Percentiles rank a stretch among this genome's conserved stretches.
Conservation (phyloP, 2,113 vertebrate genomes). For the Pelusios castaneus region DNA sequence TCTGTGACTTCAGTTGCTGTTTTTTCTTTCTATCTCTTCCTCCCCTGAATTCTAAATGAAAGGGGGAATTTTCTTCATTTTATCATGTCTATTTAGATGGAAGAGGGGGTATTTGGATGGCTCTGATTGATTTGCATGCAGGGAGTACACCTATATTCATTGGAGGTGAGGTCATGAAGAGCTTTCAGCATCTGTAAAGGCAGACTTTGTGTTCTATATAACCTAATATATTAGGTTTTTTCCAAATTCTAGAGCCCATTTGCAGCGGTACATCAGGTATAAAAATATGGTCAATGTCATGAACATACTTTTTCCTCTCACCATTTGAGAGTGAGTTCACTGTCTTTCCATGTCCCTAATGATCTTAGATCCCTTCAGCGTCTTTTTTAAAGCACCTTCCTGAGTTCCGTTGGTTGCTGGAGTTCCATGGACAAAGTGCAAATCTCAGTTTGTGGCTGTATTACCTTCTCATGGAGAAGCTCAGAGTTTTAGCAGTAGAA, state of each 20-base stretch:
- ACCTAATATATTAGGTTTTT: neutral
- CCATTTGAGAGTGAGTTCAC: neutral
- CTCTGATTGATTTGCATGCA: neutral
- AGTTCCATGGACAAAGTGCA: neutral
- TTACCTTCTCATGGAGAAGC: neutral
- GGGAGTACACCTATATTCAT: neutral
- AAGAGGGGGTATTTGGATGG: neutral
- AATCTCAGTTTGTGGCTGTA: neutral
- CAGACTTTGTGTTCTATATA: rapidly evolving
- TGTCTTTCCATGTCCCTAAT: neutral
- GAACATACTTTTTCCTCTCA: neutral
- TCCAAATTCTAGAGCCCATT: neutral
- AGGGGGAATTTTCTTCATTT: neutral
- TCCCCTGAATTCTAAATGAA: neutral
- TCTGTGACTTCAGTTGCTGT: neutral
- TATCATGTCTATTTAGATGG: neutral
- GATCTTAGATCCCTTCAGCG: neutral
- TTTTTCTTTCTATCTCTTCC: neutral
- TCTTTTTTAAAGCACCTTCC: neutral
- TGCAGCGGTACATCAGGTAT: rapidly evolving
- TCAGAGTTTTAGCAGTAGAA: neutral
- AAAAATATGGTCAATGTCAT: neutral
- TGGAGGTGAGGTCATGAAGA: neutral
- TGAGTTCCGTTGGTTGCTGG: neutral
- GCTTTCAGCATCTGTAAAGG: neutral